These are phyloP conservation scores for Chaetophractus vellerosus DNA, from an alignment of 2,797 vertebrate species.

Conservation along the genomic window DNA sequence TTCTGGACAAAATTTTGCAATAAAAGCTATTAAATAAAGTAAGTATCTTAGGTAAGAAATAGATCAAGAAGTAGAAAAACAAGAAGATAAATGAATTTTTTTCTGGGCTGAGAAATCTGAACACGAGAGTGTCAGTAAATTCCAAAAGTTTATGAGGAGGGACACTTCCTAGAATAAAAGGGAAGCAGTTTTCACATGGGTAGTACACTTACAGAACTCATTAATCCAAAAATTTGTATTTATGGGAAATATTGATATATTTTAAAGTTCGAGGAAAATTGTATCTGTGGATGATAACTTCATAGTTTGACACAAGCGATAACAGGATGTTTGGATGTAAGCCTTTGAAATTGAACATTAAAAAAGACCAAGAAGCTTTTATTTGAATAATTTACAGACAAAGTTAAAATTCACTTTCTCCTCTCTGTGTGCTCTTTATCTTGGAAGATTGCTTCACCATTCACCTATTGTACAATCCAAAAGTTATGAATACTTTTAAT, in stretches of 20 bases:
- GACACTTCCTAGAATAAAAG: not conserved
- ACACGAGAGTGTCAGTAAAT: conserved; percentile 21
- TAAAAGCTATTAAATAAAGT: not conserved
- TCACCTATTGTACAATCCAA: not conserved
- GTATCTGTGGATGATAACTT: not conserved
- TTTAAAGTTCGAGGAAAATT: not conserved
- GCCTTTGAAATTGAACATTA: not conserved
- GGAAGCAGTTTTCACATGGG: not conserved
- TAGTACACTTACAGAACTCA: not conserved
- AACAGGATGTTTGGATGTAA: not conserved
- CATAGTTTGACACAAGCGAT: too few relatives aligned
- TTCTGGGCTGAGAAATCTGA: not conserved
- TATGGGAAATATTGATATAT: not conserved
- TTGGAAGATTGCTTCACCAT: not conserved
- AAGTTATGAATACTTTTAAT: not conserved
- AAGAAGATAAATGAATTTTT: not conserved
- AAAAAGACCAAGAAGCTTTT: not conserved
- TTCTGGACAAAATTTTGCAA: not conserved
- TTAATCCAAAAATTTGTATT: not conserved
- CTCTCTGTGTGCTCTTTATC: not conserved
- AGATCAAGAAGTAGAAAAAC: not conserved
- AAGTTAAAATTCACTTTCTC: not conserved
- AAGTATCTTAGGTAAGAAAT: not conserved
- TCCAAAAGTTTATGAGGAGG: not conserved
- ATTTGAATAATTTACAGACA: not conserved